Conservation (phyloP, 35 echinoderm and acorn worm species). For the Apostichopus parvimensis region DNA sequence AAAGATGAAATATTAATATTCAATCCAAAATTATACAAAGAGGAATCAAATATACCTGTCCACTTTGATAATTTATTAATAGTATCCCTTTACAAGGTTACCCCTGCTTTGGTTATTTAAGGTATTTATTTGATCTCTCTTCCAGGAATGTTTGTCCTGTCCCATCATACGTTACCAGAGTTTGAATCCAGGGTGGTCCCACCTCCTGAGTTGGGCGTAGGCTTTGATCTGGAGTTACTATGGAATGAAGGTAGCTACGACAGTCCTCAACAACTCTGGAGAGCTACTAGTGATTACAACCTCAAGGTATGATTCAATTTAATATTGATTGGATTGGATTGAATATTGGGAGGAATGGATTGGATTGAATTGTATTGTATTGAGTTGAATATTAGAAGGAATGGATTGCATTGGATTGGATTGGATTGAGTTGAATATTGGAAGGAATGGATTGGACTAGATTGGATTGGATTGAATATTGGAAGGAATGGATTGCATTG, state of each 20-base stretch:
- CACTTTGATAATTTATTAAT: too few relatives aligned
- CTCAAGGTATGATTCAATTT: conserved; percentile 66
- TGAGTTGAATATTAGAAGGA: too few relatives aligned
- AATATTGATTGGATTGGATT: too few relatives aligned
- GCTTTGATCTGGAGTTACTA: conserved; percentile 82
- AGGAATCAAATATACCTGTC: too few relatives aligned
- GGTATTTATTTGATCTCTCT: not conserved
- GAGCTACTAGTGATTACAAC: conserved; percentile 93
- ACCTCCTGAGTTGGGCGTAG: conserved; percentile 80
- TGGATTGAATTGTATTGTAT: too few relatives aligned
- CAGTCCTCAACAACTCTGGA: conserved; percentile 95
- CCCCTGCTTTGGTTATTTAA: not conserved
- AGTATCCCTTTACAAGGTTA: not conserved
- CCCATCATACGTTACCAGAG: conserved; percentile 90
- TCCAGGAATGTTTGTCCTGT: conserved; percentile 85
- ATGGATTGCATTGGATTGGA: too few relatives aligned
- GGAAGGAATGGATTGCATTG: too few relatives aligned
- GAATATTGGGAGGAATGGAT: too few relatives aligned
- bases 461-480: too few relatives aligned
- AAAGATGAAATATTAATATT: not conserved
- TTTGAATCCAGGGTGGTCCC: conserved; percentile 86
- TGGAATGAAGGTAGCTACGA: conserved; percentile 98
- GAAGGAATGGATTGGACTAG: too few relatives aligned
- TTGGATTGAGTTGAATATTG: too few relatives aligned
- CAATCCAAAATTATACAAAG: too few relatives aligned